Evolutionary conservation across 2,797 vertebrate genomes (phyloP).

Genomic region (Peromyscus eremicus): DNA sequence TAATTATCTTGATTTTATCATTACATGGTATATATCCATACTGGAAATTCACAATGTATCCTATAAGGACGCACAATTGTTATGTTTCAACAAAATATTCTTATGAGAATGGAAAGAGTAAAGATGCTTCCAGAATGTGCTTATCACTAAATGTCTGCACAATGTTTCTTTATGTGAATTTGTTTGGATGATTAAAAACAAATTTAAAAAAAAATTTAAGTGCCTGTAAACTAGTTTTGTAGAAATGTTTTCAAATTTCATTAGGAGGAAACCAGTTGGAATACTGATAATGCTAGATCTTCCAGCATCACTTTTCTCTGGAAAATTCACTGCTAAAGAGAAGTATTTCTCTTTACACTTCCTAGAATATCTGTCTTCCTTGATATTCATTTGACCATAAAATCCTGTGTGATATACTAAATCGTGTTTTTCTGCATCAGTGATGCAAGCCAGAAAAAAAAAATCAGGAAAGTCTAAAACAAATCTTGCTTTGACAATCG

Average conservation of each 20-base stretch:
- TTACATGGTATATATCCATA: not conserved
- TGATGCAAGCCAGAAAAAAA: conserved; percentile 53
- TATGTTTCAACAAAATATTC: not conserved
- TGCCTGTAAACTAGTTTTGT: conserved; percentile 48
- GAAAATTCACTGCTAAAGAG: conserved; percentile 50
- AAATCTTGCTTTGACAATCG: conserved; percentile 56
- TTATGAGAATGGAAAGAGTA: not conserved
- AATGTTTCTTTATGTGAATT: conserved; percentile 27
- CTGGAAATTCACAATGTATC: not conserved
- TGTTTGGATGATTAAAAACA: conserved; percentile 40
- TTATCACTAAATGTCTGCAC: conserved; percentile 44
- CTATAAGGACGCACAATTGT: not conserved
- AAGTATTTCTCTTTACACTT: conserved; percentile 22
- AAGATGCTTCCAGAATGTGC: not conserved
- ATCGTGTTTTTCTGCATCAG: conserved; percentile 59
- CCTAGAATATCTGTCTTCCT: conserved; percentile 59
- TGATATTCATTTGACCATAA: conserved; percentile 63
- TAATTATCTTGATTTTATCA: not conserved
- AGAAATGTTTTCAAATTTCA: conserved; percentile 43
- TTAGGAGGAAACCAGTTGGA: conserved; percentile 15
- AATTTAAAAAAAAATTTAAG: conserved; percentile 10
- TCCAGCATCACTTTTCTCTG: not conserved
- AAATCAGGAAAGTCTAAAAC: conserved; percentile 37
- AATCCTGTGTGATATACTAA: conserved; percentile 48
- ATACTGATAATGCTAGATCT: not conserved